Conservation (phyloP, 2,797 vertebrate genomes). For the Enoplosus armatus region DNA sequence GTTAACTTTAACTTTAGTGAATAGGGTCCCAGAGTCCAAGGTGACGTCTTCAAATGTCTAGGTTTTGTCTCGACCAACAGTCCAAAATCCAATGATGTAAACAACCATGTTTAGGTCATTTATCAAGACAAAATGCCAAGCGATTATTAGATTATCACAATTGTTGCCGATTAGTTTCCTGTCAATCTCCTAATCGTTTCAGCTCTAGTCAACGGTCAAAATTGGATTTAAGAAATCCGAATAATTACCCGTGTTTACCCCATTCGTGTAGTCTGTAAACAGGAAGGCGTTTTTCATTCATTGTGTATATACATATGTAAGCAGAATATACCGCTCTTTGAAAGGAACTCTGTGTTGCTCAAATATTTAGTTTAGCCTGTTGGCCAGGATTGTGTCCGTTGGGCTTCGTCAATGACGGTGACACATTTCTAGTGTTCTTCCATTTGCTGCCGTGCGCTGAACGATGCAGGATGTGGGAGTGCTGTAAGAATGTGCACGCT, state of each 20-base stretch:
- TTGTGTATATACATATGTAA: background rate
- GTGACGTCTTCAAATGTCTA: background rate
- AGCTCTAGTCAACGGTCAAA: background rate
- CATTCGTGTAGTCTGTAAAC: background rate
- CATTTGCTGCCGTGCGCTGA: background rate
- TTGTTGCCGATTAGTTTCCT: background rate
- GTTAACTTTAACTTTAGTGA: too few relatives aligned
- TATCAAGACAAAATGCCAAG: too few relatives aligned
- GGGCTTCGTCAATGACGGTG: background rate
- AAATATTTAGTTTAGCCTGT: constrained; percentile 52
- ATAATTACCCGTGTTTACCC: background rate
- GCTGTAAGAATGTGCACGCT: constrained; percentile 7
- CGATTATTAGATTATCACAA: background rate
- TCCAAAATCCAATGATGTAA: background rate
- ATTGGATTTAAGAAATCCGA: background rate
- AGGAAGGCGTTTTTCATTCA: background rate
- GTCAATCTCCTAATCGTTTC: background rate
- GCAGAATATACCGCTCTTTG: constrained; percentile 32
- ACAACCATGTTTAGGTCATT: too few relatives aligned
- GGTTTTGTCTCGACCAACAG: background rate
- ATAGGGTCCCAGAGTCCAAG: background rate
- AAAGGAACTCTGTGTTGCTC: constrained; percentile 25
- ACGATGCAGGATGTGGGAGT: background rate
- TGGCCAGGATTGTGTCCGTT: background rate
- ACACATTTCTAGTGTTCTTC: background rate